Percentiles rank a stretch among this genome's conserved stretches.
Evolutionary conservation across 2,888 invertebrate species (phyloP).

Genomic region (Eristalinus aeneus): DNA sequence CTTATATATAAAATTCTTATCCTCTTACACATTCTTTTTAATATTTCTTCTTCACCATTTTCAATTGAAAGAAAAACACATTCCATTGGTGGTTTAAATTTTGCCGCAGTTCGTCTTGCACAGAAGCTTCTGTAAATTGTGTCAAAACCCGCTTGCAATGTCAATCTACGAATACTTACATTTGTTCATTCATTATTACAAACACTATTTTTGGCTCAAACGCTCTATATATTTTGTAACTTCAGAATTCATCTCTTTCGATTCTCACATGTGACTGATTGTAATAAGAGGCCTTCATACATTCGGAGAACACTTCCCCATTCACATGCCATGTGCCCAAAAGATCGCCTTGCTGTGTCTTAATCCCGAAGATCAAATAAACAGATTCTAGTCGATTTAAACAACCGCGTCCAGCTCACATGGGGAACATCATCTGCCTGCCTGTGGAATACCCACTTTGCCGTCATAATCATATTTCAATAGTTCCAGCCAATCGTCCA

Average conservation of each 20-base stretch:
- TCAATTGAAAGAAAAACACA: too few species aligned
- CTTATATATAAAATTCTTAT: too few species aligned
- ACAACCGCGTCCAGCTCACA: neutral
- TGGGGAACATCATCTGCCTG: constrained; percentile 21
- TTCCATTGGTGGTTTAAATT: too few species aligned
- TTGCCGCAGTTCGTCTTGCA: too few species aligned
- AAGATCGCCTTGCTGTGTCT: neutral
- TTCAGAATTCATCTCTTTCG: neutral
- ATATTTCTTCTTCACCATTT: too few species aligned
- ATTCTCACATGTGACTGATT: neutral
- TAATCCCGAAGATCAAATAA: constrained; percentile 1
- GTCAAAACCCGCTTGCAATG: too few species aligned
- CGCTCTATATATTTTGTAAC: too few species aligned
- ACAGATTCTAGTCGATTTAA: neutral
- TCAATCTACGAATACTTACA: too few species aligned
- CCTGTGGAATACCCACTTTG: constrained; percentile 5
- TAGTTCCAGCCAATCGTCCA: neutral
- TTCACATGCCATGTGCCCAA: constrained; percentile 16
- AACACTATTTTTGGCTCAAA: too few species aligned
- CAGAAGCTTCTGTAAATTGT: too few species aligned
- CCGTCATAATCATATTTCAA: constrained; percentile 25
- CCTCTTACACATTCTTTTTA: too few species aligned
- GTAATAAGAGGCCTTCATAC: neutral
- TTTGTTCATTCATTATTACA: too few species aligned
- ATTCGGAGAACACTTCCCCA: neutral